Conservation (phyloP, 2,113 vertebrate genomes). For the Raja brachyura region DNA sequence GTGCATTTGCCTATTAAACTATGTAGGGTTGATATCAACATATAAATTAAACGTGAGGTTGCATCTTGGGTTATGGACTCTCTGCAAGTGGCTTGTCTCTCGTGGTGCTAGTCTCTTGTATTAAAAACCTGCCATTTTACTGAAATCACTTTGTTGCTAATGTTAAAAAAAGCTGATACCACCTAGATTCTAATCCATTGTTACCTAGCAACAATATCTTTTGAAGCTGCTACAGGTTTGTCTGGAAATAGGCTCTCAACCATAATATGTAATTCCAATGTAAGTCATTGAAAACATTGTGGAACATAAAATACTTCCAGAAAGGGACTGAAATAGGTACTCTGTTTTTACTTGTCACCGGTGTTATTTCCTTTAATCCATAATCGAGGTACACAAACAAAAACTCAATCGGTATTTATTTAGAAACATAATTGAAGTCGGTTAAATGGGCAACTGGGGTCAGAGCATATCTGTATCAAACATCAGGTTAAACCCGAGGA, state of each 20-base stretch:
- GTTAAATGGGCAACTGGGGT: not conserved
- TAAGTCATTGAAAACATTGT: constrained; percentile 10
- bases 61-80: not conserved
- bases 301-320: constrained; percentile 1
- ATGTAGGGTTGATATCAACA: not conserved
- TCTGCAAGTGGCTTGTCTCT: not conserved
- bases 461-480: not conserved
- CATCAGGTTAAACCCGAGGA: not conserved
- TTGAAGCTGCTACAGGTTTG: not conserved
- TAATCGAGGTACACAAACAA: not conserved
- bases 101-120: not conserved
- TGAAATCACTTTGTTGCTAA: constrained; percentile 19
- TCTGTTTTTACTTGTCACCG: not conserved
- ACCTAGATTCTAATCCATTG: constrained; percentile 19
- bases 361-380: constrained; percentile 9
- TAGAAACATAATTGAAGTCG: not conserved
- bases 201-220: constrained; percentile 21
- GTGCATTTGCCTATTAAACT: not conserved
- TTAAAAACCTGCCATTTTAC: not conserved
- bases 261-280: not conserved
- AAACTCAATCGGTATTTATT: not conserved
- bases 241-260: constrained; percentile 13
- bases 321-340: not conserved
- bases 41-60: not conserved
- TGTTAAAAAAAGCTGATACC: constrained; percentile 7